These are phyloP conservation scores for Watsonalla binaria DNA, from an alignment of 2,888 invertebrate genomes.

Conservation along the genomic window DNA sequence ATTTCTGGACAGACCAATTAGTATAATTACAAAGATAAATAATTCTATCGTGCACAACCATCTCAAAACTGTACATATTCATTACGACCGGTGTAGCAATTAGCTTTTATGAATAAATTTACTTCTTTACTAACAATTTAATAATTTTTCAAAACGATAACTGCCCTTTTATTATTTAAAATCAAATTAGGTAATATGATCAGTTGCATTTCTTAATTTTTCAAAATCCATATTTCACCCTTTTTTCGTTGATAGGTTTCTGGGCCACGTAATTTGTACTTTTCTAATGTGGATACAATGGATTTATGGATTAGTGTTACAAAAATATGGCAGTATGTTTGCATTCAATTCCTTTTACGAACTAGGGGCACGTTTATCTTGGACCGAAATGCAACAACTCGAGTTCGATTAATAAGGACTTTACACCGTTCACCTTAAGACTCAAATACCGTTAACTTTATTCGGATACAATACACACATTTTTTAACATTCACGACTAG, in stretches of 20 bases:
- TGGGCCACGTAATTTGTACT: constrained; percentile 40
- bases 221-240: not conserved
- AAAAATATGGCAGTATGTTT: constrained; percentile 73
- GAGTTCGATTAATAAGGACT: not conserved
- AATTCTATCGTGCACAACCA: constrained; percentile 75
- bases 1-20: constrained; percentile 65
- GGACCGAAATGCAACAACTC: constrained; percentile 26
- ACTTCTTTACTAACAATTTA: not conserved
- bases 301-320: constrained; percentile 42
- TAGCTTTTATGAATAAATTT: constrained; percentile 6
- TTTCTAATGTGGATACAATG: constrained; percentile 37
- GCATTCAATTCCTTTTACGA: constrained; percentile 69
- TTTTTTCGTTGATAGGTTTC: not conserved
- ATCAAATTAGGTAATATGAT: not conserved
- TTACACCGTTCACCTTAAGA: constrained; percentile 3
- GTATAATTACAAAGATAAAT: constrained; percentile 52
- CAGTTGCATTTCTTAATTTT: not conserved
- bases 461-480: constrained; percentile 4
- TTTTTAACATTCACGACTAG: constrained; percentile 15
- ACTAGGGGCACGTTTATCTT: constrained; percentile 28
- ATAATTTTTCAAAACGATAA: not conserved
- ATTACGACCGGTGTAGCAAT: constrained; percentile 31
- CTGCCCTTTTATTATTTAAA: not conserved
- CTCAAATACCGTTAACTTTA: constrained; percentile 7
- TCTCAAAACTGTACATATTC: constrained; percentile 57